Conservation (phyloP, 1,140 invertebrate species). For the Anoplophora glabripennis region DNA sequence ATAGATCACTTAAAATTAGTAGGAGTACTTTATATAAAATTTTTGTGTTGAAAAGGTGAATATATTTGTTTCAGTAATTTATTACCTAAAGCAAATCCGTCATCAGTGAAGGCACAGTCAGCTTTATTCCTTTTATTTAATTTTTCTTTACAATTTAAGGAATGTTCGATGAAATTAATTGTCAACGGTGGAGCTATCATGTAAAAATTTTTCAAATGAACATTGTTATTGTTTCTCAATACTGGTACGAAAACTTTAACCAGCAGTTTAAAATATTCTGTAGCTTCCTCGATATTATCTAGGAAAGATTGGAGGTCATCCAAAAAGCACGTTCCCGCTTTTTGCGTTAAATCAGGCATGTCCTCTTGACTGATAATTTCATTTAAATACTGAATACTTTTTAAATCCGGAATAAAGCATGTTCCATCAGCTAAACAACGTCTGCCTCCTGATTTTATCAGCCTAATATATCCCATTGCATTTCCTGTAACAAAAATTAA, state of each 20-base stretch:
- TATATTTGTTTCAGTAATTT: no score
- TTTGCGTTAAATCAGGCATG: slow-evolving; percentile 59
- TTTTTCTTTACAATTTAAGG: slow-evolving; percentile 89
- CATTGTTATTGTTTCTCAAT: slow-evolving; percentile 81
- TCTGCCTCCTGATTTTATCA: slow-evolving; percentile 90
- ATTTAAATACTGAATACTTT: slow-evolving; percentile 66
- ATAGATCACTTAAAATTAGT: no score
- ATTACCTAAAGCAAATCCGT: slow-evolving; percentile 95
- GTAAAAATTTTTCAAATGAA: slow-evolving; percentile 91
- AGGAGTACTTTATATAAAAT: no score
- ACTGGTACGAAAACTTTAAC: slow-evolving; percentile 90
- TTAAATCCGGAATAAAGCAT: slow-evolving; percentile 83
- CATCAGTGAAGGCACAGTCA: slow-evolving; percentile 91
- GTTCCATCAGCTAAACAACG: slow-evolving; percentile 90
- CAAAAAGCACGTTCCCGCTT: slow-evolving; percentile 72
- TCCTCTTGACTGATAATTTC: slow-evolving; percentile 55
- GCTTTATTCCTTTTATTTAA: slow-evolving; percentile 82
- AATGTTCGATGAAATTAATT: slow-evolving; percentile 93
- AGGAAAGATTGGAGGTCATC: slow-evolving; percentile 74
- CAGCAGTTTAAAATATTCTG: slow-evolving; percentile 93
- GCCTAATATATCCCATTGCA: slow-evolving; percentile 92
- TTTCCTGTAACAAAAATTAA: slow-evolving; percentile 63
- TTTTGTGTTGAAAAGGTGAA: no score
- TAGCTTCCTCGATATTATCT: slow-evolving; percentile 87
- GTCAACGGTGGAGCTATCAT: slow-evolving; percentile 92